A percentile compares a stretch with the other conserved stretches of the same genome.
Conservation (phyloP, 2,797 vertebrate species). For the Oreochromis grahami region DNA sequence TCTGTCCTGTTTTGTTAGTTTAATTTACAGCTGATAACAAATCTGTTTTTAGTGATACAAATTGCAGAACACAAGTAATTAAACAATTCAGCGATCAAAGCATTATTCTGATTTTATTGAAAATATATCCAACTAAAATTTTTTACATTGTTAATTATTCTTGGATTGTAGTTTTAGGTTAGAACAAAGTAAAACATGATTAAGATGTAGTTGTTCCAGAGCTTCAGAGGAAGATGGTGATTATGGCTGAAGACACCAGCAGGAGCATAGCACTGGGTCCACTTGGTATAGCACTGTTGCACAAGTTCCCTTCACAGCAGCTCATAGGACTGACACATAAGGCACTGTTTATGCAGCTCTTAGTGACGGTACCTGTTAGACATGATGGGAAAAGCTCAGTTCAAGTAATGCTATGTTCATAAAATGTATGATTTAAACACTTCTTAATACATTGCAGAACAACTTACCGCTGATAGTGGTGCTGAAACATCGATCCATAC, state of each 20-base stretch:
- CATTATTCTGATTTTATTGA: too few relatives aligned
- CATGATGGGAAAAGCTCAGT: not conserved
- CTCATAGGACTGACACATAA: accelerated
- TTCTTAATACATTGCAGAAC: not conserved
- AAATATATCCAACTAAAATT: too few relatives aligned
- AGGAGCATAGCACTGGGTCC: conserved; percentile 14
- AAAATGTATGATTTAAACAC: not conserved
- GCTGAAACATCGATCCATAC: conserved; percentile 35
- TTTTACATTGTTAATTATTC: too few relatives aligned
- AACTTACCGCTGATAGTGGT: not conserved
- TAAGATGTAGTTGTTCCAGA: not conserved
- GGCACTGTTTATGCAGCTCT: conserved; percentile 16
- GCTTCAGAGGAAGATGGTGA: conserved; percentile 9
- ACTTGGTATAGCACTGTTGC: conserved; percentile 15
- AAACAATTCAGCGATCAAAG: too few relatives aligned
- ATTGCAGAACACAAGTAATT: too few relatives aligned
- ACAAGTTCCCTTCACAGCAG: conserved; percentile 46
- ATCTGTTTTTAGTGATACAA: too few relatives aligned
- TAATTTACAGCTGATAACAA: too few relatives aligned
- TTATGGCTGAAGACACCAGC: conserved; percentile 18
- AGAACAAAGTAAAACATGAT: not conserved
- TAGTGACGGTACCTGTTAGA: conserved; percentile 26
- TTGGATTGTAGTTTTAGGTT: not conserved
- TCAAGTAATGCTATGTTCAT: not conserved
- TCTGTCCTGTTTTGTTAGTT: too few relatives aligned